These are phyloP conservation scores for Anthopleura sola DNA, from an alignment of 64 coral and sea anemone species.

Conservation along the genomic window DNA sequence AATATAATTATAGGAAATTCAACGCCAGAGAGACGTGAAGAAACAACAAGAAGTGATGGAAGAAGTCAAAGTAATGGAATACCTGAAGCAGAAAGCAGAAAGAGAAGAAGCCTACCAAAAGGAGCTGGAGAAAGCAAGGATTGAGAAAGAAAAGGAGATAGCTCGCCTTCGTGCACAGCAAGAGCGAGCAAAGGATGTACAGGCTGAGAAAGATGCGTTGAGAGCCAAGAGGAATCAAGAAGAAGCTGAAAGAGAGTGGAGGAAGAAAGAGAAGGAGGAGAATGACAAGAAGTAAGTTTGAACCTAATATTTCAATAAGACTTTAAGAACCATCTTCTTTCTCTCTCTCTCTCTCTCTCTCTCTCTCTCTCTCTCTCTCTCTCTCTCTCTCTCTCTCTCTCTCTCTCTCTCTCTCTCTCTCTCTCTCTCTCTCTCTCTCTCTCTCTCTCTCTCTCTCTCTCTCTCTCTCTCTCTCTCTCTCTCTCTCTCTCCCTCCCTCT, in stretches of 20 bases:
- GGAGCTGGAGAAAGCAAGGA: constrained; percentile 72
- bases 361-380: too few relatives aligned
- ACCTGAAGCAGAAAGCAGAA: constrained; percentile 88
- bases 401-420: too few relatives aligned
- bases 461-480: too few relatives aligned
- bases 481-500: too few relatives aligned
- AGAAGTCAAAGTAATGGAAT: constrained; percentile 97
- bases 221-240: constrained; percentile 98
- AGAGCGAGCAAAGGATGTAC: constrained; percentile 95
- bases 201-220: constrained; percentile 95
- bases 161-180: constrained; percentile 87
- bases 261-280: constrained; percentile 88
- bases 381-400: too few relatives aligned
- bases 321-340: neutral
- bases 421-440: too few relatives aligned
- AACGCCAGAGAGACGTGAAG: constrained; percentile 64
- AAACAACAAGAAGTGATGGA: constrained; percentile 85
- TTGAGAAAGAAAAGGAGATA: constrained; percentile 96
- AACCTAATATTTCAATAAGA: too few relatives aligned
- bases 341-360: too few relatives aligned
- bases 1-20: constrained; percentile 65
- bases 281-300: constrained; percentile 73
- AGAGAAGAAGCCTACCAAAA: constrained; percentile 92
- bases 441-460: too few relatives aligned
- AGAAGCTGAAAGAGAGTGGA: constrained; percentile 95